These are phyloP conservation scores for Neodiprion virginianus DNA, from an alignment of 1,140 invertebrate species.

Conservation along the genomic window DNA sequence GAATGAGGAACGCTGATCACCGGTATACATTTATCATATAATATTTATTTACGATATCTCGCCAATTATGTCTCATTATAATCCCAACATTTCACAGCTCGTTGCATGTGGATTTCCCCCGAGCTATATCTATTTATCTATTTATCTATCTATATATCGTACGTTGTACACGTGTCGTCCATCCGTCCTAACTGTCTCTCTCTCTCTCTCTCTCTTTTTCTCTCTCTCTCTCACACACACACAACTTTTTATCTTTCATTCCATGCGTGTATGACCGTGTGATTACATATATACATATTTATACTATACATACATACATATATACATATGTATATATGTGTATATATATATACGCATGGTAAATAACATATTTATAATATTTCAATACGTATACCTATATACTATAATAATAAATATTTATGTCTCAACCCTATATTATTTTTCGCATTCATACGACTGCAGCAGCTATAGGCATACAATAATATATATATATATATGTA, in stretches of 20 bases:
- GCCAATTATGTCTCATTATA: neutral
- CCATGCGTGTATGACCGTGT: neutral
- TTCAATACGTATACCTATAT: constrained; percentile 25
- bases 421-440: constrained; percentile 11
- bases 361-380: constrained; percentile 8
- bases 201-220: no score
- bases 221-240: neutral
- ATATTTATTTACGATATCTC: constrained; percentile 15
- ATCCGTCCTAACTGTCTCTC: no score
- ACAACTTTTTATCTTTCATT: constrained; percentile 9
- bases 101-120: neutral
- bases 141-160: neutral
- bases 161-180: neutral
- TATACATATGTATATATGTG: no score
- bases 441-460: constrained; percentile 34
- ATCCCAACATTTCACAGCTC: neutral
- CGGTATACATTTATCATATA: constrained; percentile 4
- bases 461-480: constrained; percentile 17
- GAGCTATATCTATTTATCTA: neutral
- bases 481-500: constrained; percentile 16
- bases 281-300: no score
- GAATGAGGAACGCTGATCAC: neutral
- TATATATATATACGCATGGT: no score
- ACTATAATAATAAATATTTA: constrained; percentile 24
- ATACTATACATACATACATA: no score